These are phyloP conservation scores for Scarus forsteni DNA, from an alignment of 2,797 vertebrate species.

Conservation along the genomic window DNA sequence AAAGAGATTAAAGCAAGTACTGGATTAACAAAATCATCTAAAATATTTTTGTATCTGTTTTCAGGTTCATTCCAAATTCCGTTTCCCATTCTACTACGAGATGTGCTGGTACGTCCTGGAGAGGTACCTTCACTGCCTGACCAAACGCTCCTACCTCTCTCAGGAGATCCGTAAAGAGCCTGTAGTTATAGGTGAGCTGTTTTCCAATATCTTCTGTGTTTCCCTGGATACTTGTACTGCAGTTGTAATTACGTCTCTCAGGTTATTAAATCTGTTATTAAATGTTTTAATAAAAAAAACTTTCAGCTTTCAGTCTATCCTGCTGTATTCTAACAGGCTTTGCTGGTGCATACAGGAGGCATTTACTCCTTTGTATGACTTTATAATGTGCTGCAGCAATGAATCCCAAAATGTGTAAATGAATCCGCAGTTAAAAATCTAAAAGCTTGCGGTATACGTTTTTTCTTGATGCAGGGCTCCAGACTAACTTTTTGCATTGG, in stretches of 20 bases:
- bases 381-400: too few species aligned
- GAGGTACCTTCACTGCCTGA: constrained; percentile 94
- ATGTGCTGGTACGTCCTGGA: constrained; percentile 99
- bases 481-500: too few species aligned
- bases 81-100: constrained; percentile 98
- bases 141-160: constrained; percentile 92
- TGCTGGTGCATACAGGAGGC: neutral
- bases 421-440: too few species aligned
- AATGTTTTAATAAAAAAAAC: constrained; percentile 3
- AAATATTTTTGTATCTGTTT: constrained; percentile 41
- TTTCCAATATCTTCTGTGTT: constrained; percentile 9
- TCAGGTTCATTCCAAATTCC: constrained; percentile 97
- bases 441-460: too few species aligned
- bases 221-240: neutral
- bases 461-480: too few species aligned
- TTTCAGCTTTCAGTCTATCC: neutral
- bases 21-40: neutral
- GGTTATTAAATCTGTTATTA: constrained; percentile 19
- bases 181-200: constrained; percentile 85
- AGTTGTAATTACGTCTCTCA: constrained; percentile 23
- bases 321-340: neutral
- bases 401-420: too few species aligned
- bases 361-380: neutral
- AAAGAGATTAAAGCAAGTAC: too few species aligned
- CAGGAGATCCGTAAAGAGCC: constrained; percentile 89